Evolutionary conservation across 2,797 vertebrate species (phyloP).

Genomic region (Taenioides sp.): DNA sequence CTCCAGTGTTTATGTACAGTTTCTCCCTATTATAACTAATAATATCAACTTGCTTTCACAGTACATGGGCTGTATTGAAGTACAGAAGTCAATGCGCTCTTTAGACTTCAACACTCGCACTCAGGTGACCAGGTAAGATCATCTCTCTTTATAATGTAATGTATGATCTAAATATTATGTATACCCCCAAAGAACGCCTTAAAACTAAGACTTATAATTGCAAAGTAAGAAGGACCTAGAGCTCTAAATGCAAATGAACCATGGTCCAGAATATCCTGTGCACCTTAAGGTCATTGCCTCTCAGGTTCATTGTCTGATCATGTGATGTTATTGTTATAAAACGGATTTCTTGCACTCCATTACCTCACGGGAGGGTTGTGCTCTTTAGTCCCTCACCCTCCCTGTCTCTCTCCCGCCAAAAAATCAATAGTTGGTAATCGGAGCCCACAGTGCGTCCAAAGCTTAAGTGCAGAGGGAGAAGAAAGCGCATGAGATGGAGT

Average conservation of each 20-base stretch:
- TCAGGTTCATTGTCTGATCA: conserved; percentile 33
- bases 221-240: no score
- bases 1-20: background rate
- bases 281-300: conserved; percentile 26
- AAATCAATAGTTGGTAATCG: conserved; percentile 77
- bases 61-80: conserved; percentile 99
- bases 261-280: background rate
- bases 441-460: conserved; percentile 61
- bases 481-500: conserved; percentile 63
- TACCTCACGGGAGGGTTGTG: conserved; percentile 30
- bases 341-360: conserved; percentile 27
- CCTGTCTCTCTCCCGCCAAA: conserved; percentile 37
- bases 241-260: no score
- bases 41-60: conserved; percentile 54
- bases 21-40: background rate
- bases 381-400: conserved; percentile 27
- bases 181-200: no score
- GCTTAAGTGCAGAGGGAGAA: conserved; percentile 76
- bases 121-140: conserved; percentile 92
- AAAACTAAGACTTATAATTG: no score
- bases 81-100: conserved; percentile 94
- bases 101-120: conserved; percentile 95
- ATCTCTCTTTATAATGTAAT: background rate
- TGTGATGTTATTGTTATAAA: conserved; percentile 59
- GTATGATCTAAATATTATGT: no score